A percentile compares a stretch with the other conserved stretches of the same genome.
Evolutionary conservation across 2,888 invertebrate genomes (phyloP).

Genomic region (Crepidodera aurea): DNA sequence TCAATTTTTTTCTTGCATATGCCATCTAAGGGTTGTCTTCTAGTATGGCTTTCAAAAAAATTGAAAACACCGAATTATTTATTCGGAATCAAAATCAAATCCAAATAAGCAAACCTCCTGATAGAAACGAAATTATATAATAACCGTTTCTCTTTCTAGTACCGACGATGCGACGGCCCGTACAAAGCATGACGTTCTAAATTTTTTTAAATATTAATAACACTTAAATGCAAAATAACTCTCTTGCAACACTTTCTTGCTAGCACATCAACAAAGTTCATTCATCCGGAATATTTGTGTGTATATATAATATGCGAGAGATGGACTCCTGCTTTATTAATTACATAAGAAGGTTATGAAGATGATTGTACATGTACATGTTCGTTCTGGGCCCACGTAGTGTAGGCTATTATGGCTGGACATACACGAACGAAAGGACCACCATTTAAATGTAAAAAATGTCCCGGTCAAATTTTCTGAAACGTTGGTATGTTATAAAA

Average conservation of each 20-base stretch:
- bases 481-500: too few species aligned
- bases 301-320: background rate
- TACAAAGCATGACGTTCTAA: constrained; percentile 23
- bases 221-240: constrained; percentile 22
- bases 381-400: background rate
- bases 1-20: too few species aligned
- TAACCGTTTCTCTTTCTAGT: too few species aligned
- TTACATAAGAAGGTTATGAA: background rate
- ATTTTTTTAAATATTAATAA: constrained; percentile 22
- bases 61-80: too few species aligned
- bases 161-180: background rate
- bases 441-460: too few species aligned
- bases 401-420: background rate
- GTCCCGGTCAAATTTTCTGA: too few species aligned
- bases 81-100: too few species aligned
- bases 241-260: constrained; percentile 28
- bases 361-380: background rate
- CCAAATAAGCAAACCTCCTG: too few species aligned
- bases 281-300: constrained; percentile 33
- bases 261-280: constrained; percentile 26
- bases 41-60: too few species aligned
- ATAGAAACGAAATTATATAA: too few species aligned
- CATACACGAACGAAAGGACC: too few species aligned
- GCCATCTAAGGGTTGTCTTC: too few species aligned
- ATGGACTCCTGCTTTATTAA: constrained; percentile 1